Conservation (phyloP, 2,113 vertebrate genomes). For the Penelope pileata region DNA sequence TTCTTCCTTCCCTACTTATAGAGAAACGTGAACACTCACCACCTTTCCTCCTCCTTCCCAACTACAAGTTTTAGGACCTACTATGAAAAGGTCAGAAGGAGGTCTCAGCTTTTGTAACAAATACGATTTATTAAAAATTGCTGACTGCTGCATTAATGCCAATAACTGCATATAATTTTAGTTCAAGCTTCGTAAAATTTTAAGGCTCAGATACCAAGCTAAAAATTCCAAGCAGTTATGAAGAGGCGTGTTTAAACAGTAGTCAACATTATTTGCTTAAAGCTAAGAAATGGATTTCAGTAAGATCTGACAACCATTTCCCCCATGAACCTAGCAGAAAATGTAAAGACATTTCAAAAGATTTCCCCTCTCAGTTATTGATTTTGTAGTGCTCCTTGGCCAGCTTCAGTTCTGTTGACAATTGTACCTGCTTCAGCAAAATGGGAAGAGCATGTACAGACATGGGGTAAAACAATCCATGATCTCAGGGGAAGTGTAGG, state of each 20-base stretch:
- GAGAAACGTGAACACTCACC: slow-evolving; percentile 43
- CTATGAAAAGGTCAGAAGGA: neutral
- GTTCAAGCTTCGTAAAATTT: slow-evolving; percentile 67
- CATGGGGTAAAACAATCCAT: neutral
- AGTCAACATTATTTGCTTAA: slow-evolving; percentile 62
- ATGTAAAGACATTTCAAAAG: slow-evolving; percentile 30
- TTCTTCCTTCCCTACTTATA: slow-evolving; percentile 29
- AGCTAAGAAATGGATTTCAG: slow-evolving; percentile 60
- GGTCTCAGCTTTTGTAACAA: slow-evolving; percentile 58
- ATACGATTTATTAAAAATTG: slow-evolving; percentile 64
- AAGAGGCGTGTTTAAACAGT: slow-evolving; percentile 63
- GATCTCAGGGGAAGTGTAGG: neutral
- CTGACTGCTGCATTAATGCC: slow-evolving; percentile 68
- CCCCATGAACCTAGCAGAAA: slow-evolving; percentile 24
- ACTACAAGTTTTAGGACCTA: slow-evolving; percentile 36
- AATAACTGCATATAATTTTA: slow-evolving; percentile 72
- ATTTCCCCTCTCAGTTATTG: slow-evolving; percentile 44
- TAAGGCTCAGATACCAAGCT: slow-evolving; percentile 59
- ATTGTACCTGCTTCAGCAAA: slow-evolving; percentile 8
- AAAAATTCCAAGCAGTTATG: slow-evolving; percentile 62
- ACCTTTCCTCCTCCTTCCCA: slow-evolving; percentile 12
- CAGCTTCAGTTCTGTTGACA: slow-evolving; percentile 8
- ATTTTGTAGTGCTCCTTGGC: slow-evolving; percentile 27
- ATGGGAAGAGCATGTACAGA: slow-evolving; percentile 9
- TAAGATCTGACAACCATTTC: slow-evolving; percentile 50